These are phyloP conservation scores for Cavia aperea DNA, from an alignment of 2,113 vertebrate genomes.

Conservation along the genomic window DNA sequence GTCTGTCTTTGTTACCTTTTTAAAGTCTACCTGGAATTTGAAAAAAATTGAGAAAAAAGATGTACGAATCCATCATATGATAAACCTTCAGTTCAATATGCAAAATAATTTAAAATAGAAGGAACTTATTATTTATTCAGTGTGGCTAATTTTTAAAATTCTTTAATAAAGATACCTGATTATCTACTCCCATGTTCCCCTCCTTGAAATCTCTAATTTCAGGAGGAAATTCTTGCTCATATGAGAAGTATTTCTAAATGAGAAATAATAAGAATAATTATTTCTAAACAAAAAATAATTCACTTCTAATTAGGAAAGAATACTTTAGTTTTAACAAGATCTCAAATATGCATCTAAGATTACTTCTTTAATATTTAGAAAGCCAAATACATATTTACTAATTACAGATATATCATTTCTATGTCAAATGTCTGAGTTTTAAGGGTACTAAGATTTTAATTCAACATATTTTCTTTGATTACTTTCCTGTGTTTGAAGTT, in stretches of 20 bases:
- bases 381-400: conserved; percentile 24
- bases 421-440: conserved; percentile 22
- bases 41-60: conserved; percentile 19
- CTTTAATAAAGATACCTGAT: neutral
- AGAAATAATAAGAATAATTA: neutral
- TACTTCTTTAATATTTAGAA: conserved; percentile 36
- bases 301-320: neutral
- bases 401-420: neutral
- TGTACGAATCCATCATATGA: neutral
- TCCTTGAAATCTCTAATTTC: neutral
- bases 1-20: neutral
- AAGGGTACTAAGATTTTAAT: conserved; percentile 35
- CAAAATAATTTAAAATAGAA: conserved; percentile 5
- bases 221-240: neutral
- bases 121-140: conserved; percentile 33
- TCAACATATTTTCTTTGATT: neutral
- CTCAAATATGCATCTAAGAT: neutral
- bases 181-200: neutral
- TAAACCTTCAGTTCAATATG: neutral
- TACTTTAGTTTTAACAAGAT: conserved; percentile 30
- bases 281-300: neutral
- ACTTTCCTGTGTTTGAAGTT: neutral
- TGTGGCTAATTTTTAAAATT: conserved; percentile 22
- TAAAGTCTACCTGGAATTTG: conserved; percentile 36
- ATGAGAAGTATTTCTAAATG: neutral